phyloP scores from a whole-genome alignment of 2,113 vertebrate species.

The Lanius collurio region DNA sequence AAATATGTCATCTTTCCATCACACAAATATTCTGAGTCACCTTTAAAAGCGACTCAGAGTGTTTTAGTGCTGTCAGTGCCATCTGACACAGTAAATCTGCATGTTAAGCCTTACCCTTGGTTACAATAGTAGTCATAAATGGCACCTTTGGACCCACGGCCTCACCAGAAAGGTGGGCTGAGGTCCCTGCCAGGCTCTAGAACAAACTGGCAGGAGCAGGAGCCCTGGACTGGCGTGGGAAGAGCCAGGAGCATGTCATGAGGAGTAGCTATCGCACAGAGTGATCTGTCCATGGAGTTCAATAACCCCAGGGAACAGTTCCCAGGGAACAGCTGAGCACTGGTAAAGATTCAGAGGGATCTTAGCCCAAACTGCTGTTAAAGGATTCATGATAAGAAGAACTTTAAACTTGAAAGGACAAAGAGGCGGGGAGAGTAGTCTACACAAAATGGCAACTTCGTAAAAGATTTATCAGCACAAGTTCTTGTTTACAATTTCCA shows the following conservation, averaged over 20 bases:
- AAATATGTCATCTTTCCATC: background rate
- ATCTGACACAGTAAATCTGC: background rate
- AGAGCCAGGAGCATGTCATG: fast-evolving
- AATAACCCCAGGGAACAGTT: background rate
- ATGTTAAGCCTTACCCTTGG: background rate
- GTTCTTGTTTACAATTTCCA: background rate
- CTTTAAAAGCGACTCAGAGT: background rate
- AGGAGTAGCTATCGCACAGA: fast-evolving
- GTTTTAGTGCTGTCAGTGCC: background rate
- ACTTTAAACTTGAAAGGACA: background rate
- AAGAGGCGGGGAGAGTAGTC: fast-evolving
- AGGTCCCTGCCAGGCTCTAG: background rate
- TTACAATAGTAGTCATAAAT: background rate
- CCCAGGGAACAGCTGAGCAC: background rate
- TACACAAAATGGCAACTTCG: background rate
- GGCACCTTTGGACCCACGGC: background rate
- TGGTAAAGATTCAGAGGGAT: background rate
- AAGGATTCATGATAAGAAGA: background rate
- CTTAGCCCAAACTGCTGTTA: background rate
- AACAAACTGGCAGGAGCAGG: background rate
- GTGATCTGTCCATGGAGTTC: background rate
- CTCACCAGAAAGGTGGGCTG: background rate
- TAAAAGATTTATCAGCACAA: background rate
- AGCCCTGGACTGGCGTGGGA: background rate
- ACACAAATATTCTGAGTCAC: background rate